Conservation (phyloP, 2,797 vertebrate genomes). For the Caiman crocodilus region DNA sequence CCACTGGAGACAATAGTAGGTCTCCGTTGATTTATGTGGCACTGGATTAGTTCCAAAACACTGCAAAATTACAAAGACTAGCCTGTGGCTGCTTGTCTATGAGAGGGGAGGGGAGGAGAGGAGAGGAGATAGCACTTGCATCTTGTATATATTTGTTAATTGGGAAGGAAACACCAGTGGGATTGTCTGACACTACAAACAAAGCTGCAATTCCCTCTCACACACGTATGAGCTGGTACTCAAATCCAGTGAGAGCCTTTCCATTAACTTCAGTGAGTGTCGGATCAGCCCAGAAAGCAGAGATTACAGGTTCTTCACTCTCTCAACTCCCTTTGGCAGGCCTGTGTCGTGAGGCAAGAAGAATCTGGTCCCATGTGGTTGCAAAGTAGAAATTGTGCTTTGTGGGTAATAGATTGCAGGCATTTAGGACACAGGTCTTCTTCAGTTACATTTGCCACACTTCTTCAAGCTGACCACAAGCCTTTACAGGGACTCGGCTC, state of each 20-base stretch:
- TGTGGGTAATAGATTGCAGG: not conserved
- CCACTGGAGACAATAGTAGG: not conserved
- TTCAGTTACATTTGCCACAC: slow-evolving; percentile 47
- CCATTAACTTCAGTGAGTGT: not conserved
- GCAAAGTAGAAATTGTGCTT: not conserved
- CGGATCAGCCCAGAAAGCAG: not conserved
- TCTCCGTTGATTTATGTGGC: not conserved
- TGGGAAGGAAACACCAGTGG: not conserved
- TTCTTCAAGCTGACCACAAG: slow-evolving; percentile 10
- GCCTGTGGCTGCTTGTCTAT: not conserved
- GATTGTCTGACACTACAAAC: not conserved
- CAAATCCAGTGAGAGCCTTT: not conserved
- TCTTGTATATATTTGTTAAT: not conserved
- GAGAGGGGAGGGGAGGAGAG: not conserved
- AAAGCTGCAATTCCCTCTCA: too few relatives aligned
- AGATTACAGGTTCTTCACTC: not conserved
- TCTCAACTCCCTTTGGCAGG: not conserved
- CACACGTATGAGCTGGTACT: too few relatives aligned
- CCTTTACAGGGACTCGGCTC: slow-evolving; percentile 12
- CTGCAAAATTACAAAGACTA: not conserved
- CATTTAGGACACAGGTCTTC: slow-evolving; percentile 26
- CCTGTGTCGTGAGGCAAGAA: not conserved
- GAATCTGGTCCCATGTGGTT: not conserved
- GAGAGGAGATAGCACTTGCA: not conserved
- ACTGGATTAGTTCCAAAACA: not conserved